Percentiles rank a stretch among this genome's conserved stretches.
These are phyloP conservation scores for Epinephelus coioides DNA, from an alignment of 2,797 vertebrate genomes.

Conservation along the genomic window DNA sequence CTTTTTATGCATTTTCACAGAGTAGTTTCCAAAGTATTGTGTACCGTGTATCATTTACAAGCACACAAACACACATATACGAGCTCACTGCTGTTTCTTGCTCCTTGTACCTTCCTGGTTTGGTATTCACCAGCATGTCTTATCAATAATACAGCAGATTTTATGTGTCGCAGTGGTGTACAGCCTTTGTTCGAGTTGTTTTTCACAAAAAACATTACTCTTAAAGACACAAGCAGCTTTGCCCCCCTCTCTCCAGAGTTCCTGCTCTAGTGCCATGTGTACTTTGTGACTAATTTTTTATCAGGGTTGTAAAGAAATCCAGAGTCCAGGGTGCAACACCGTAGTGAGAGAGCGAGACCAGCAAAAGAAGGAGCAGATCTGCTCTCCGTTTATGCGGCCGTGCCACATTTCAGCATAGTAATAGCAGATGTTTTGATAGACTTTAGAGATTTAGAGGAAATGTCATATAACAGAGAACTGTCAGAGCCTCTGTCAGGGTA, in stretches of 20 bases:
- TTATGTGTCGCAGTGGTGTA: not conserved
- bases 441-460: slow-evolving; percentile 45
- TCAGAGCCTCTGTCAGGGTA: slow-evolving; percentile 57
- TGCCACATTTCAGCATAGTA: slow-evolving; percentile 14
- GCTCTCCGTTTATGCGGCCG: not conserved
- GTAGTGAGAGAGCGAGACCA: slow-evolving; percentile 23
- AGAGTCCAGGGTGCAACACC: slow-evolving; percentile 32
- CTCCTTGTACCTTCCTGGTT: slow-evolving; percentile 28
- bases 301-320: slow-evolving; percentile 75
- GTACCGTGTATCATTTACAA: slow-evolving; percentile 37
- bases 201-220: not conserved
- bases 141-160: slow-evolving; percentile 41
- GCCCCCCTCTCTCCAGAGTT: slow-evolving; percentile 43
- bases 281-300: slow-evolving; percentile 81
- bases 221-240: slow-evolving; percentile 47
- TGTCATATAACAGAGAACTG: slow-evolving; percentile 51
- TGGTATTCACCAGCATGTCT: slow-evolving; percentile 49
- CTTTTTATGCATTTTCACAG: slow-evolving; percentile 10
- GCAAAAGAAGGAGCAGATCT: slow-evolving; percentile 9
- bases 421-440: slow-evolving; percentile 34
- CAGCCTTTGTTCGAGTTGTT: slow-evolving; percentile 23
- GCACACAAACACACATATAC: slow-evolving; percentile 15
- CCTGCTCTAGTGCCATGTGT: slow-evolving; percentile 60
- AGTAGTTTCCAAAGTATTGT: slow-evolving; percentile 21
- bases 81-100: slow-evolving; percentile 22